These are phyloP conservation scores for Papilio aristodemus DNA, from an alignment of 1,140 invertebrate species.

Conservation along the genomic window DNA sequence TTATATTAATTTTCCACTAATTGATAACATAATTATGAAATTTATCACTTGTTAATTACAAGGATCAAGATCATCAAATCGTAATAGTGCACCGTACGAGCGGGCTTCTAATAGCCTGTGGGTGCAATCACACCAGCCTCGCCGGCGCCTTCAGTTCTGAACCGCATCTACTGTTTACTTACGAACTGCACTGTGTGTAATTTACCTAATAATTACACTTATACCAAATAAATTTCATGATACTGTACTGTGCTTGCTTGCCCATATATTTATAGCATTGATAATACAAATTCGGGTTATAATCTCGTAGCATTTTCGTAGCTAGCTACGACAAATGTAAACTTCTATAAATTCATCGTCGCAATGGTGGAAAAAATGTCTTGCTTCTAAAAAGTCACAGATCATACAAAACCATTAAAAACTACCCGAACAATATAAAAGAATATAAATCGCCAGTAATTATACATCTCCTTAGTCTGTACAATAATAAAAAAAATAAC, in stretches of 20 bases:
- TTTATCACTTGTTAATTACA: no score
- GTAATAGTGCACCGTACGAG: conserved; percentile 36
- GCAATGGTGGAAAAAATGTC: neutral
- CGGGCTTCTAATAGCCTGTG: conserved; percentile 44
- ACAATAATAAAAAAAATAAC: conserved; percentile 28
- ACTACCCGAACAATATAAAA: neutral
- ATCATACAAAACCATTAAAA: conserved; percentile 16
- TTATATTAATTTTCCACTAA: no score
- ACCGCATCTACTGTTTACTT: conserved; percentile 39
- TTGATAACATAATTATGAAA: no score
- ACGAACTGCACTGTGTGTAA: conserved; percentile 22
- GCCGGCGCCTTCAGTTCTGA: conserved; percentile 36
- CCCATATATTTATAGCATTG: neutral
- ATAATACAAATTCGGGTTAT: neutral
- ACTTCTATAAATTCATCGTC: neutral
- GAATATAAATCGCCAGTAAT: conserved; percentile 31
- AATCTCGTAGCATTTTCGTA: conserved; percentile 19
- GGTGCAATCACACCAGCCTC: conserved; percentile 42
- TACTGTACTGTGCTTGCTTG: neutral
- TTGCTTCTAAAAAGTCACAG: neutral
- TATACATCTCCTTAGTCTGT: conserved; percentile 21
- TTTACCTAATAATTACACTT: neutral
- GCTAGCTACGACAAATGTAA: neutral
- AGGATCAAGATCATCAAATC: conserved; percentile 35
- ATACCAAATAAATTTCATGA: neutral